phyloP scores from a whole-genome alignment of 1,140 invertebrate species.

The Lepidurus packardi region DNA sequence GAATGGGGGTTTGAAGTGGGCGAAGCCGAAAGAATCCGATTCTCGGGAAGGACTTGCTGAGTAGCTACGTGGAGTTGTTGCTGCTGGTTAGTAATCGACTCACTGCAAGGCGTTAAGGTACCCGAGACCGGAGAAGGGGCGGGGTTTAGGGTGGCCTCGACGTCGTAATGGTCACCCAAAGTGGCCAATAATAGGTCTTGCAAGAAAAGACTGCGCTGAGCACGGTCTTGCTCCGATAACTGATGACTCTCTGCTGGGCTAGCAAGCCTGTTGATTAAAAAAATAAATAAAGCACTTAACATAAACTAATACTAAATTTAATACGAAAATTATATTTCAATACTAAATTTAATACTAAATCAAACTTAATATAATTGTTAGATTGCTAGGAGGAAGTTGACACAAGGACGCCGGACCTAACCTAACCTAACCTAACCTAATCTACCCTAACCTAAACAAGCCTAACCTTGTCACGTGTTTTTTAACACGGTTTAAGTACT shows the following conservation, averaged over 20 bases:
- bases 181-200: conserved; percentile 61
- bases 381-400: conserved; percentile 22
- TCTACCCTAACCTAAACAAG: too few relatives aligned
- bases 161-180: conserved; percentile 45
- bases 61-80: neutral
- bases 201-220: conserved; percentile 61
- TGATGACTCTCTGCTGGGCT: conserved; percentile 51
- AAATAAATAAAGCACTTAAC: conserved; percentile 22
- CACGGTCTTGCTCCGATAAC: conserved; percentile 53
- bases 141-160: neutral
- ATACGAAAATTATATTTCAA: conserved; percentile 37
- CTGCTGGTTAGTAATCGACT: neutral
- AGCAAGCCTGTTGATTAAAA: conserved; percentile 50
- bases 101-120: neutral
- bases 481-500: too few relatives aligned
- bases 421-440: too few relatives aligned
- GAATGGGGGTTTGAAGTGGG: neutral
- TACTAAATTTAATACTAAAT: conserved; percentile 42
- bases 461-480: too few relatives aligned
- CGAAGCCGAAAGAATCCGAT: neutral
- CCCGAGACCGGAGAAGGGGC: neutral
- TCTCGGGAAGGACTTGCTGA: conserved; percentile 2
- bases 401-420: conserved; percentile 37
- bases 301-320: conserved; percentile 38
- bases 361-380: conserved; percentile 57